Evolutionary conservation across 2,113 vertebrate genomes (phyloP), one percentile per base, ranked within the genome.

Genomic region (Dermatemys mawii): DNA sequence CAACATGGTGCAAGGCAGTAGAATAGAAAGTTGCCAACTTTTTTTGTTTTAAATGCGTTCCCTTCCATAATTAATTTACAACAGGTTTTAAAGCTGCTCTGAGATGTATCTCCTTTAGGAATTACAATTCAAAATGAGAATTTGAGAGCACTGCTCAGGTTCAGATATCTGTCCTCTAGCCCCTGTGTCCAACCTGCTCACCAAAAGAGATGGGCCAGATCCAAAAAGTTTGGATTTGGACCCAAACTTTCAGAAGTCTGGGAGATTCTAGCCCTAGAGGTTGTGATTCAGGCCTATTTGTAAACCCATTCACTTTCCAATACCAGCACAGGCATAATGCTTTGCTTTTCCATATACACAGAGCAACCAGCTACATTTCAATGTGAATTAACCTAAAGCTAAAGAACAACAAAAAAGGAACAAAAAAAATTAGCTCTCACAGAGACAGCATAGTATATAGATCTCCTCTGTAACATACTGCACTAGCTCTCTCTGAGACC

Each of bases 1-100:
- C 41, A 75, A 75, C 10, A 41, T 24, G 22, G 70, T 24, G 41
- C 70, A 75, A 75, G 41, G 70, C n/a, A 75, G n/a, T 44, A 41
- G 22, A 73, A 38, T 21, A 41, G 22, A 44, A 75, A 41, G 38
- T 41, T 44, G 24, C 8, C 13, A 17, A 10, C 38, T 11, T 13
- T 54, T 55, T 55, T 81, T 7, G 16, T 91, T 46, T 38, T 67
- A 67, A 67, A 67, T 0, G 0, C 84, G 32, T 26, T 87, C 4
- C 53, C 46, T 49, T 92, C 60, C 60, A 55, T 26, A 78, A 84
- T 27, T 1, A 80, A 32, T 51, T 4, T 82, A 46, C 46, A 91
- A 41, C 6, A 80, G 0, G 0, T n/a, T 51, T 27, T 0, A 80
- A 41, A 91, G 32, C 4, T 2, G 1, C 4, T 76, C 48, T 88